phyloP scores from a whole-genome alignment of 2,113 vertebrate genomes.

The Neotoma lepida region DNA sequence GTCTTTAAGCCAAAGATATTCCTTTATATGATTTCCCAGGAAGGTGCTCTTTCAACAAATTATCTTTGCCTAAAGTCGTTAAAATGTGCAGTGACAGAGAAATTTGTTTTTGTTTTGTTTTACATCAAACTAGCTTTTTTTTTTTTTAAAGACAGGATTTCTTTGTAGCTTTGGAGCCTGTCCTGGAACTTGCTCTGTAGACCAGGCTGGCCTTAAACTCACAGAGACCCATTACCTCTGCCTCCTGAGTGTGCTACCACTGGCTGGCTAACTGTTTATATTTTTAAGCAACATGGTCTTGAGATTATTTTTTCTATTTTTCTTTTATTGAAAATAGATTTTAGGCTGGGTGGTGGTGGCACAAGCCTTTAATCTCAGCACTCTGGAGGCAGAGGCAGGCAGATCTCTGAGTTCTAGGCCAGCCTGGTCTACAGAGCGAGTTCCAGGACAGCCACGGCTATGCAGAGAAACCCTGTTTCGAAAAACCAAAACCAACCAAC shows the following conservation, averaged over 20 bases:
- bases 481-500: not conserved
- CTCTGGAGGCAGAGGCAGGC: not conserved
- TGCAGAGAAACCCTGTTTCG: not conserved
- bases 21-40: not conserved
- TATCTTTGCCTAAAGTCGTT: not conserved
- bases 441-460: not conserved
- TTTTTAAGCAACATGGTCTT: not conserved
- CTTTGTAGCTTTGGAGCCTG: too few species aligned
- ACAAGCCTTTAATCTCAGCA: not conserved
- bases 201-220: too few species aligned
- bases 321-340: not conserved
- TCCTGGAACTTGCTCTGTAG: too few species aligned
- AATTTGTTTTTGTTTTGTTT: not conserved
- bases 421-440: not conserved
- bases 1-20: slow-evolving; percentile 32
- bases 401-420: not conserved
- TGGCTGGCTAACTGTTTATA: not conserved
- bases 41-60: not conserved
- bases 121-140: not conserved
- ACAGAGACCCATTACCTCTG: too few species aligned
- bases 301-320: not conserved
- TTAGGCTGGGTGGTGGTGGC: not conserved
- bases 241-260: too few species aligned
- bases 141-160: not conserved
- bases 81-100: slow-evolving; percentile 24